Evolutionary conservation across 2,113 vertebrate species (phyloP), one percentile per base, ranked within the genome.

Genomic region (Sylvilagus bachmani): DNA sequence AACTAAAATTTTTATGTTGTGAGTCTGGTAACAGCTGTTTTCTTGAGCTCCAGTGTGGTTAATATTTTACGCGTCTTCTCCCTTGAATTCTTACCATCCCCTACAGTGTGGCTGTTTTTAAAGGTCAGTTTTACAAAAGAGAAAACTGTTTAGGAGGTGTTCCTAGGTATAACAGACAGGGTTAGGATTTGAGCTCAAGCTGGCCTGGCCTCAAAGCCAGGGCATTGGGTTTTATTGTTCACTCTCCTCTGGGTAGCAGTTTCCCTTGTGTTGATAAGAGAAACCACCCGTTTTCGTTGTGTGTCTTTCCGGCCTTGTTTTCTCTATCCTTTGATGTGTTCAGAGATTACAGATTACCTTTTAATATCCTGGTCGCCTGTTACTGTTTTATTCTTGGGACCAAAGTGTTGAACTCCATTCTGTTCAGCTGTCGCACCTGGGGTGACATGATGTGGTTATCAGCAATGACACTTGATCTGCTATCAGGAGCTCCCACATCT

Each of bases 361-460:
- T 90, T 81, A 87, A 77, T 71, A 11, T 78, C 69, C 87, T 91
- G 38, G 33, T 93, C 67, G 94, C 70, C 64, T 27, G 19, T 90
- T 90, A 70, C 67, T 70, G 16, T 88, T 82, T 96, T 92, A 85
- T 88, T 95, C 78, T 86, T 73, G 69, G 78, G 69, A 29, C 31
- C 90, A 78, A 87, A 94, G 82, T 38, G 53, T 53, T 82, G 29
- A 95, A 95, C 64, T 71, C 33, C 69, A 83, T 84, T 58, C 77
- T 87, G 88, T 92, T 67, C 82, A 88, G 78, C 74, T 64, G 7
- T 80, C 74, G 81, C 51, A 82, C 55, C 69, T 93, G 31, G 31
- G 95, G 70, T 86, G 58, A 69, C 64, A 24, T 44, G 24, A 82
- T 58, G 19, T 74, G 82, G 66, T 86, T 83, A 77, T 86, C 75